Evolutionary conservation across 1,140 invertebrate species (phyloP), one percentile per base, ranked within the genome.

Genomic region (Aricia agestis): DNA sequence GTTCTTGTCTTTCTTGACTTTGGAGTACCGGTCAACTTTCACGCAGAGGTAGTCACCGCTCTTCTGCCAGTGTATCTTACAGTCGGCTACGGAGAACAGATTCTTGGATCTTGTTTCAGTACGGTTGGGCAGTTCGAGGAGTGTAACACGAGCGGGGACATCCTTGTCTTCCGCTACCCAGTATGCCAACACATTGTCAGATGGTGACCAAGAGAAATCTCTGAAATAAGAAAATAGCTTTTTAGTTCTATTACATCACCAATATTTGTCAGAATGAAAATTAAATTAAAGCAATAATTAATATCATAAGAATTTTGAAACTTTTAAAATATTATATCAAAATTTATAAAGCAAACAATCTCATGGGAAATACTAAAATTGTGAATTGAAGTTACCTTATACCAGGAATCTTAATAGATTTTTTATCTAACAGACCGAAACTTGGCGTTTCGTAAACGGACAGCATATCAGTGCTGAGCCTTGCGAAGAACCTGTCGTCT

Each of bases 61-160:
- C 88, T 99, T 99, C 92, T 99, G 99, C 99, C 99, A 99, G 87
- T 98, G 98, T 84, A 99, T 98, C 82, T 98, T 98, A 92, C 98
- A 99, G 79, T 99, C 98, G 10, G 98, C 97, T 0, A 99, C 99
- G 79, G 97, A 99, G 93, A 99, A 99, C 36, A 99, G 93, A 90
- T 99, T 99, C 82, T 99, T 99, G 67, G 98, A 97, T 81, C 98
- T 95, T n/a, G 96, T 95, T 93, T 99, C 98, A 74, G 94, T 95
- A 59, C 97, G 95, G 92, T 95, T 97, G 15, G 97, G 97, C 66
- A 98, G 94, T 92, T 98, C 96, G 57, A 97, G 92, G 1, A 98
- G 92, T 0, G 95, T 97, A 5, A 97, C 97, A 78, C 96, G 93
- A 11, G 97, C 96, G 42, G 97, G 97, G 6, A 98, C 97, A 77